Evolutionary conservation across 2,797 vertebrate species (phyloP).

Genomic region (Halcyon smyrnensis): DNA sequence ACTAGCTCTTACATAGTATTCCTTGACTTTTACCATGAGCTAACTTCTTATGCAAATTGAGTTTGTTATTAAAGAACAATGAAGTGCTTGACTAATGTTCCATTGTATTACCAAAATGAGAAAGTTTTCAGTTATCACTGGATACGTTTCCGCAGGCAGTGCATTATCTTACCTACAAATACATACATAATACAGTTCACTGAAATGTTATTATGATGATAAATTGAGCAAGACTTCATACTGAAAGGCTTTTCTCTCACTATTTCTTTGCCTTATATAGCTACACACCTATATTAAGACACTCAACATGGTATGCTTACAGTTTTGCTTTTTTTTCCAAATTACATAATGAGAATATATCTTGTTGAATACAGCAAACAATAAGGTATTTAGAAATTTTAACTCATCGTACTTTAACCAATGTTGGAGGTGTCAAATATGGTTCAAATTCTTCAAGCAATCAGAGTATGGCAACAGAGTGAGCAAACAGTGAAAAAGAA

Average conservation of each 20-base stretch:
- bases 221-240: neutral
- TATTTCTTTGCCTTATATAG: neutral
- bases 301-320: neutral
- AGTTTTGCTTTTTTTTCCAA: fast-evolving
- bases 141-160: neutral
- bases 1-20: neutral
- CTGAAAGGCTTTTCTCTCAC: neutral
- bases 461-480: neutral
- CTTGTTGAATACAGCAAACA: neutral
- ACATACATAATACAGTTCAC: neutral
- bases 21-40: neutral
- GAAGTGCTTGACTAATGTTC: neutral
- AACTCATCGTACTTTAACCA: neutral
- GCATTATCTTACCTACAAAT: conserved; percentile 8
- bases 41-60: neutral
- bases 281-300: neutral
- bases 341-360: neutral
- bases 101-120: conserved; percentile 2
- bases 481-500: neutral
- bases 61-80: neutral
- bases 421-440: neutral
- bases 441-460: neutral
- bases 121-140: conserved; percentile 22
- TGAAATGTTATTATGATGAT: neutral
- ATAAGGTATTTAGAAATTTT: neutral